Percentiles rank a stretch among this genome's conserved stretches.
Evolutionary conservation across 1,140 invertebrate species (phyloP).

Genomic region (Acromyrmex echinatior): DNA sequence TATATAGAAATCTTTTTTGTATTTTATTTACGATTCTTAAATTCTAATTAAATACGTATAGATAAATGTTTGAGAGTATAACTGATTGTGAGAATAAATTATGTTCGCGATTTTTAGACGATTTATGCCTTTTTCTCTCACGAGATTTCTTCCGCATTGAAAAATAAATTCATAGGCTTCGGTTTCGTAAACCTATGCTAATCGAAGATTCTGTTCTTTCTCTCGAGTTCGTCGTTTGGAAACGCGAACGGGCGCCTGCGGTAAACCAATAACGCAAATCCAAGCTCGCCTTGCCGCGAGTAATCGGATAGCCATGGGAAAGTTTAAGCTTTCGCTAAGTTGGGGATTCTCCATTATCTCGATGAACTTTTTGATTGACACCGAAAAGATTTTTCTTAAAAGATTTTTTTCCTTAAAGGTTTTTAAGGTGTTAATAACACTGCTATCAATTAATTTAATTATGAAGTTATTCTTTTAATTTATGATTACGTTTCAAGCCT

Average conservation of each 20-base stretch:
- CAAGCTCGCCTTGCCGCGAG: conserved; percentile 33
- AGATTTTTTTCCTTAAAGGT: conserved; percentile 1
- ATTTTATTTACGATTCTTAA: background rate
- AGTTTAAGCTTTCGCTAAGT: conserved; percentile 43
- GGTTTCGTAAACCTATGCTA: conserved; percentile 3
- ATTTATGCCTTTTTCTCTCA: background rate
- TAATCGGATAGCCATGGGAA: conserved; percentile 74
- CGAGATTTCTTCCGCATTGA: background rate
- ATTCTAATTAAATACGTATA: background rate
- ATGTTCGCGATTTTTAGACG: background rate
- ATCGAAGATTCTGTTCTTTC: conserved; percentile 36
- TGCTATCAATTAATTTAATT: too few species aligned
- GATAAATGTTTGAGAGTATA: background rate
- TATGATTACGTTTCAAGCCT: too few species aligned
- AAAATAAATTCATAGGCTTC: conserved; percentile 15
- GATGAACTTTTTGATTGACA: background rate
- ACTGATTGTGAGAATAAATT: background rate
- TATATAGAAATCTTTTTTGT: background rate
- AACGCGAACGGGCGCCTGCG: conserved; percentile 68
- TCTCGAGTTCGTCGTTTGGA: conserved; percentile 48
- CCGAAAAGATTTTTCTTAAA: background rate
- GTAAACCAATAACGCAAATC: conserved; percentile 64
- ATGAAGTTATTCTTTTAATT: too few species aligned
- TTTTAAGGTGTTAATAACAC: too few species aligned
- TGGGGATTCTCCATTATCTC: background rate